Evolutionary conservation across 2,888 invertebrate genomes (phyloP).

Genomic region (Platerodrilus igneus): DNA sequence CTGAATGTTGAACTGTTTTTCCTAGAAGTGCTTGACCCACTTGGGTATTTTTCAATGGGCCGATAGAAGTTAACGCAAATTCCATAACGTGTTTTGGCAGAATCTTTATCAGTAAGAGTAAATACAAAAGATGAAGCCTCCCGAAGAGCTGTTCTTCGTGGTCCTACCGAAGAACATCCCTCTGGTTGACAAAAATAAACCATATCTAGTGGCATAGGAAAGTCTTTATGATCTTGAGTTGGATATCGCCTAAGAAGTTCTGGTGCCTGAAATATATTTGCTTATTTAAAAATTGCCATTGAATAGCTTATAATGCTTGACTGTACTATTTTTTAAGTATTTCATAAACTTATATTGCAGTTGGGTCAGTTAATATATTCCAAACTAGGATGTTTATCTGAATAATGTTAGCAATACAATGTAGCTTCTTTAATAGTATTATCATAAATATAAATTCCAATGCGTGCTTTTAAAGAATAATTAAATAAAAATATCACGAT

Average conservation of each 20-base stretch:
- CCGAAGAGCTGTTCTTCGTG: conserved; percentile 73
- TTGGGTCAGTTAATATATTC: no score
- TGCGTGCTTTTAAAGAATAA: no score
- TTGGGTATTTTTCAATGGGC: conserved; percentile 66
- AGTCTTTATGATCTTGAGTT: conserved; percentile 93
- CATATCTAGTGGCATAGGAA: conserved; percentile 95
- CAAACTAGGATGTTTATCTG: no score
- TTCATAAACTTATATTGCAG: no score
- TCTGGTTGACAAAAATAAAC: conserved; percentile 99
- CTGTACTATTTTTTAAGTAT: no score
- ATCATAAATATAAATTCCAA: no score
- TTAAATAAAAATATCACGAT: no score
- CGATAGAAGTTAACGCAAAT: conserved; percentile 98
- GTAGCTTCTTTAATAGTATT: no score
- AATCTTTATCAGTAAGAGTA: conserved; percentile 97
- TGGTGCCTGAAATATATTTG: conserved; percentile 63
- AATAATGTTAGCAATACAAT: no score
- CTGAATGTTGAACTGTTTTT: conserved; percentile 60
- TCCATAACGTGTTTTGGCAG: conserved; percentile 89
- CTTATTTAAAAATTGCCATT: no score
- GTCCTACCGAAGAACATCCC: conserved; percentile 91
- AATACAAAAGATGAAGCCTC: conserved; percentile 97
- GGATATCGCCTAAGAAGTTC: conserved; percentile 94
- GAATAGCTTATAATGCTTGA: no score
- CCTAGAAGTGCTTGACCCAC: conserved; percentile 38